Evolutionary conservation across 2,888 invertebrate genomes (phyloP), one percentile per base, ranked within the genome.

Genomic region (Andrena trimmerana): DNA sequence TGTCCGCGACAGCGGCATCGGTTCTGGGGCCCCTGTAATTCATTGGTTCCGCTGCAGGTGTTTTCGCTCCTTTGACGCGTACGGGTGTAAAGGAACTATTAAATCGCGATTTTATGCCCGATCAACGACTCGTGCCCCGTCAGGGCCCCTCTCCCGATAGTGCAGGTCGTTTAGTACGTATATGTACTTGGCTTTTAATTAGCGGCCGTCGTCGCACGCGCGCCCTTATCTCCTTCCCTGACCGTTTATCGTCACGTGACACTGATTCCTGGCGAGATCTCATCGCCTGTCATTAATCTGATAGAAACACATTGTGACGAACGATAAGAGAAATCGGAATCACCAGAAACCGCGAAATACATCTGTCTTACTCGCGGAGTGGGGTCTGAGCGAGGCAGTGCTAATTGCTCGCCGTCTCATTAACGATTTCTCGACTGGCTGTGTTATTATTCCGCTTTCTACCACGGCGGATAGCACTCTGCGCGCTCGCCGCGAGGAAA

Each of bases 81-180:
- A 73, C 77, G 76, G 85, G 84, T 84, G 88, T 86, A 85, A 87
- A 84, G 88, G 88, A 89, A 90, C 91, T 92, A 92, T 92, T 92
- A 92, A 92, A 93, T 93, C 89, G 92, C 90, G 91, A 92, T 93
- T 93, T 93, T 91, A 92, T 90, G 91, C 90, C 86, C 87, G 90
- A 91, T 93, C 92, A 91, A 77, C 79, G 87, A 81, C 78, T 73
- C 85, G 60, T 73, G 77, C 74, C 50, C 60, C 24, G 33, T 16
- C 65, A 60, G n/a, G 57, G 48, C 52, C 36, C 52, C 16, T 50
- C 31, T 48, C 7, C 13, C 60, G 59, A 57, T 36, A 48, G 27
- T 13, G 20, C n/a, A 8, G 66, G 29, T 31, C 31, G 65, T 65
- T 48, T 29, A 16, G 65, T 48, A 16, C 4, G 29, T 48, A 31